Base-by-base conservation (phyloP, 2,797 vertebrate species). In the Anabas testudineus region DNA sequence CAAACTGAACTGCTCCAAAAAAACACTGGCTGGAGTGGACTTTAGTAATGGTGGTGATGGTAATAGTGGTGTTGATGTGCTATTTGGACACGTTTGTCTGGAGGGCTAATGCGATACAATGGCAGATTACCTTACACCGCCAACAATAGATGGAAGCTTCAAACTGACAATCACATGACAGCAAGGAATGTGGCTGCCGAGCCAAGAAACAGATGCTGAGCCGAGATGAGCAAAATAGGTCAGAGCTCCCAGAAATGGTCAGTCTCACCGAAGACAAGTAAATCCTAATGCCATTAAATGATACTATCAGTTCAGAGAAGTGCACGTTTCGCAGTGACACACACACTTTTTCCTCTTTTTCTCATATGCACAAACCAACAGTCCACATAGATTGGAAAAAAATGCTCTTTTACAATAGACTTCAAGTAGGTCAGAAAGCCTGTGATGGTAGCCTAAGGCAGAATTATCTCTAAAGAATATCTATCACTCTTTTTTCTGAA, bases 91-190 rank as follows among this genome's bases (percentile, higher is more conserved):
- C 26, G 48, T 83, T 70, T 73, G 39, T 62, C 84, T 83, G 77
- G 34, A 73, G 80, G 84, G 82, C 49, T 46, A 51, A 61, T 7
- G 60, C 26, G 63, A 36, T 16, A 89, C 70, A 88, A 88, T 71
- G 68, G 75, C 54, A 78, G 86, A 87, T 92, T 62, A 87, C 59
- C 60, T 90, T 91, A 88, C 88, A 70, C 51, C 48, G 70, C 36
- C 42, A 67, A 91, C 90, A 92, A 91, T 87, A 67, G 82, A 79
- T 49, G 41, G 32, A 60, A 66, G 75, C 67, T 71, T 55, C 66
- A 26, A 81, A 79, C 83, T 83, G 87, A 87, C 80, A 87, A 76
- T 89, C 83, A 85, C 84, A 83, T 85, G 85, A 84, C 90, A 89
- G 71, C 7, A 51, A 68, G 90, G 91, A 91, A 91, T 92, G 88